A percentile compares a stretch with the other conserved stretches of the same genome.
Evolutionary conservation across 2,113 vertebrate species (phyloP).

Genomic region (Rhegmatorhina hoffmannsi): DNA sequence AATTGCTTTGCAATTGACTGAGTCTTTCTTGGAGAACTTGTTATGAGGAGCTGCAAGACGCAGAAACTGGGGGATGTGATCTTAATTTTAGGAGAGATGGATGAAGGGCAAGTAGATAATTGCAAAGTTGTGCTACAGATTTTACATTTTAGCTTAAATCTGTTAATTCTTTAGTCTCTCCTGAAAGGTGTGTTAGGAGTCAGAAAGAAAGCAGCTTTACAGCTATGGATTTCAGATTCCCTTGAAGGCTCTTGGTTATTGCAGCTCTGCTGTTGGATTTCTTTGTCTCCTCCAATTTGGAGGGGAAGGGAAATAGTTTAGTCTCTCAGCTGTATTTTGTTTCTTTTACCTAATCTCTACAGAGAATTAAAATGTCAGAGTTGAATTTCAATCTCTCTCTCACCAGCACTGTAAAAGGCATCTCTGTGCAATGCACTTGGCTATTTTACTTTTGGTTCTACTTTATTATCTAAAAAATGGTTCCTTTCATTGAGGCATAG

Average conservation of each 20-base stretch:
- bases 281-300: not conserved
- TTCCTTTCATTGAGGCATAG: not conserved
- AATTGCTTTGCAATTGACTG: not conserved
- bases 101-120: not conserved
- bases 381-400: not conserved
- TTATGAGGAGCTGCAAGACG: not conserved
- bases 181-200: not conserved
- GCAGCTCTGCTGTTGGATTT: not conserved
- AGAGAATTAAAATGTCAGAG: not conserved
- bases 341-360: slow-evolving; percentile 35
- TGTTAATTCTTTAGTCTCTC: not conserved
- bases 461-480: not conserved
- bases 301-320: slow-evolving; percentile 21
- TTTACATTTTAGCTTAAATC: not conserved
- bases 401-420: not conserved
- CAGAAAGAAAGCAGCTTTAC: not conserved
- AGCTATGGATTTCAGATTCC: not conserved
- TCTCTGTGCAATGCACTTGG: not conserved
- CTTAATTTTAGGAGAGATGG: not conserved
- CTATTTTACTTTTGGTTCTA: not conserved
- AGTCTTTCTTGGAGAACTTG: not conserved
- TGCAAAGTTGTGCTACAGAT: not conserved
- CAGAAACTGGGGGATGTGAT: not conserved
- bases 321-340: slow-evolving; percentile 27
- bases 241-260: not conserved